Base-by-base conservation (phyloP, 2,888 invertebrate species). In the Clostera curtula region DNA sequence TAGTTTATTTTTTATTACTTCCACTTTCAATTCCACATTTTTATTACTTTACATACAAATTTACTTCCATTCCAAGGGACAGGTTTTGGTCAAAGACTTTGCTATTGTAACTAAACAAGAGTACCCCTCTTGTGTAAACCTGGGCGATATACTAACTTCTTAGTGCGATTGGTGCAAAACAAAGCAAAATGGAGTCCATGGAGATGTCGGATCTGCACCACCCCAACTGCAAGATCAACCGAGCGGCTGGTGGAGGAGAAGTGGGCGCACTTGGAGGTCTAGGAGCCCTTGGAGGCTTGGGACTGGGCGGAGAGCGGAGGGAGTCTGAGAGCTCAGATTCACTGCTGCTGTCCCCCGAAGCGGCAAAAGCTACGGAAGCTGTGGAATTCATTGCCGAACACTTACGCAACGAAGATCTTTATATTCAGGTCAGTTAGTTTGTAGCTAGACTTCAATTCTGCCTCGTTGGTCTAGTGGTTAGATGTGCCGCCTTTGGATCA, bases 331-430 rank as follows among this genome's bases (percentile, higher is more conserved):
- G 93, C 60, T 95, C 95, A 0, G 97, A 97, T 65, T 94, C 95
- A 3, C 88, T 96, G 34, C 86, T 96, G 25, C 85, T 97, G 27
- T 95, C 95, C 10, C 95, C 96, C 0, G 97, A 97, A 83, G 96
- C 97, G 27, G 92, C 95, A 61, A 92, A 97, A 80, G 96, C 96
- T 24, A 97, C 97, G 10, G 97, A 98, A 76, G 98, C 98, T 2
- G 96, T 99, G 9, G 96, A 97, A 72, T 98, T 98, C 74, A 98
- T 99, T 48, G 97, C 98, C 14, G 96, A 97, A 71, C 98, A 99
- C 87, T 88, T 98, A 55, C 90, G 97, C 49, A 97, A 97, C 71
- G 98, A 98, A 83, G 98, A 98, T 86, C 93, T 98, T 57, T 98
- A 98, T 66, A 97, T 98, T 75, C 97, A 97, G 90, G 98, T 98